Evolutionary conservation across 2,797 vertebrate genomes (phyloP), one percentile per base, ranked within the genome.

Genomic region (Lepus townsendii): DNA sequence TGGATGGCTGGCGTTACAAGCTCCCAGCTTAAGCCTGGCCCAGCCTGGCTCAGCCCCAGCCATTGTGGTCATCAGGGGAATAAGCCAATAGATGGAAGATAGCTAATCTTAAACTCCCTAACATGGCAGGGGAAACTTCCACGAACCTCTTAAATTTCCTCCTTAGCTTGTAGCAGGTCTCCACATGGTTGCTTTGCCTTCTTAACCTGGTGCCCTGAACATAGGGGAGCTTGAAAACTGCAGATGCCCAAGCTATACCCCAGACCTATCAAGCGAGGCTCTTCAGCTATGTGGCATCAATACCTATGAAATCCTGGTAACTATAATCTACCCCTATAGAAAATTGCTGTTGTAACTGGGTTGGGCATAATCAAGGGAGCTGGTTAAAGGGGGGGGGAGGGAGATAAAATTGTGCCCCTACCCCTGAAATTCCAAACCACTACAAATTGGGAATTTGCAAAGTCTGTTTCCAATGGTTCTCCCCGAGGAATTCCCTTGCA

Each of bases 361-460:
- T 86, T 73, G 83, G 65, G 35, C 86, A 54, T 79, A 22, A 79
- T 35, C 4, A 9, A 47, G 32, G 17, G 24, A 12, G 8, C 13
- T 79, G 50, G 35, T 35, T 60, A 47, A 47, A 47, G 42, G 42
- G 42, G 42, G 35, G 35, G 35, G n/a, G n/a, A n/a, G n/a, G n/a
- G 30, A 86, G 71, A 60, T 87, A 82, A 93, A 30, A 62, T 19
- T 69, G 20, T 80, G 62, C 1, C 42, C 20, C 57, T 30, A 85
- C 24, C 10, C 62, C 32, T 75, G n/a, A 82, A 47, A 65, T 90
- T 91, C 83, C 54, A 87, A 92, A 82, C 60, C 72, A 71, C 11
- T 52, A 11, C 9, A 38, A 62, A n/a, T 3, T 75, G 0, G 66
- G 6, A 16, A 54, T n/a, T 77, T 42, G 13, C 84, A 86, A 73